These are phyloP conservation scores for Netelia melanura DNA, from an alignment of 2,888 invertebrate genomes.

Conservation along the genomic window DNA sequence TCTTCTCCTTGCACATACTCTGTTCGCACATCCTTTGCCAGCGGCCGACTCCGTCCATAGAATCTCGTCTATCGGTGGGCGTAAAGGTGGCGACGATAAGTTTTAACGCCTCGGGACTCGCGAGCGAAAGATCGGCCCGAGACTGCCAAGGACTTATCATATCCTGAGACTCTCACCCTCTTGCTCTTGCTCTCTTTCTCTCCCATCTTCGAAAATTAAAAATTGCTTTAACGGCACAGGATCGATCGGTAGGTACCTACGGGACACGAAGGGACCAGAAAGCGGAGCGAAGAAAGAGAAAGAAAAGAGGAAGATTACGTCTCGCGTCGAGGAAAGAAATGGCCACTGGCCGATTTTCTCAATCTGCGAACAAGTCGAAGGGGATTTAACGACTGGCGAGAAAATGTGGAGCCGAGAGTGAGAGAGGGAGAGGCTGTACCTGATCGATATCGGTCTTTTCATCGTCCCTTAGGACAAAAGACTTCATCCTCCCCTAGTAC, in stretches of 20 bases:
- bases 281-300: not conserved
- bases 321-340: slow-evolving; percentile 45
- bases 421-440: slow-evolving; percentile 35
- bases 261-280: slow-evolving; percentile 6
- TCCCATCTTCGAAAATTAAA: slow-evolving; percentile 52
- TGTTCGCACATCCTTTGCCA: not conserved
- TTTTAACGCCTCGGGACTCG: slow-evolving; percentile 61
- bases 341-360: slow-evolving; percentile 56
- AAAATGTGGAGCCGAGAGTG: slow-evolving; percentile 10
- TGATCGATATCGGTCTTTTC: slow-evolving; percentile 61
- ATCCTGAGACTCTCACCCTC: slow-evolving; percentile 1
- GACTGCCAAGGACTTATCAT: slow-evolving; percentile 26
- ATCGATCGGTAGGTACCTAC: slow-evolving; percentile 35
- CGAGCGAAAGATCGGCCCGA: slow-evolving; percentile 35
- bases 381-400: slow-evolving; percentile 38
- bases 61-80: slow-evolving; percentile 58
- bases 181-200: not conserved
- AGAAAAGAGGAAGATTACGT: slow-evolving; percentile 3
- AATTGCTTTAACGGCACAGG: slow-evolving; percentile 44
- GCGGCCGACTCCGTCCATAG: slow-evolving; percentile 21
- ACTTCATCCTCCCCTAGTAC: not conserved
- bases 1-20: not conserved
- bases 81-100: slow-evolving; percentile 66
- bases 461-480: slow-evolving; percentile 54
- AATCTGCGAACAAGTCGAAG: slow-evolving; percentile 51